Evolutionary conservation across 1,140 invertebrate genomes (phyloP).

Genomic region (Drosophila kohkoa): DNA sequence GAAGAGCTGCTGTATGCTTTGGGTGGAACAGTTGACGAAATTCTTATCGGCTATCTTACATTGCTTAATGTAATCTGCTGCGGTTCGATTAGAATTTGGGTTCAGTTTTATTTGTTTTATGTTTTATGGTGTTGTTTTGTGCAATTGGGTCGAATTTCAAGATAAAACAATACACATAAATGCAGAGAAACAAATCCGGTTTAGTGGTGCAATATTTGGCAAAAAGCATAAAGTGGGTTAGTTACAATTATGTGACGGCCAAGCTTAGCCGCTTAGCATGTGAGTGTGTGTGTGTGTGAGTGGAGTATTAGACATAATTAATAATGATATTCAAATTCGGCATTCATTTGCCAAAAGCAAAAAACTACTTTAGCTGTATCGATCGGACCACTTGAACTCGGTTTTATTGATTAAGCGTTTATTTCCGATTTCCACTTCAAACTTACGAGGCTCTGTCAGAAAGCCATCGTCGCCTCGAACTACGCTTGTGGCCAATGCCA

Average conservation of each 20-base stretch:
- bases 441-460: slow-evolving; percentile 81
- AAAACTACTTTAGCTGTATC: not conserved
- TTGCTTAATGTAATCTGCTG: slow-evolving; percentile 88
- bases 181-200: slow-evolving; percentile 70
- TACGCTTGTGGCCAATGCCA: slow-evolving; percentile 30
- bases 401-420: not conserved
- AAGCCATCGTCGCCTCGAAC: slow-evolving; percentile 63
- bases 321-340: not conserved
- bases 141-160: slow-evolving; percentile 48
- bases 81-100: slow-evolving; percentile 81
- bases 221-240: slow-evolving; percentile 59
- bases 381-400: not conserved
- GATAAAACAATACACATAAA: slow-evolving; percentile 50
- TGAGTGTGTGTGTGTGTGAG: not conserved
- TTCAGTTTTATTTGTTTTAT: not conserved
- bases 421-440: slow-evolving; percentile 20
- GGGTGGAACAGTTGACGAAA: slow-evolving; percentile 88
- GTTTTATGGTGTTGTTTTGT: slow-evolving; percentile 18
- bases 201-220: slow-evolving; percentile 72
- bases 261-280: slow-evolving; percentile 4
- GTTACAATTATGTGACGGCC: slow-evolving; percentile 54
- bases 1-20: slow-evolving; percentile 88
- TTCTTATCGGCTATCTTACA: slow-evolving; percentile 87
- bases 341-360: not conserved
- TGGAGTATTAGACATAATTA: not conserved